Percentiles rank a stretch among this genome's conserved stretches.
Evolutionary conservation across 2,113 vertebrate species (phyloP).

Genomic region (Channa argus): DNA sequence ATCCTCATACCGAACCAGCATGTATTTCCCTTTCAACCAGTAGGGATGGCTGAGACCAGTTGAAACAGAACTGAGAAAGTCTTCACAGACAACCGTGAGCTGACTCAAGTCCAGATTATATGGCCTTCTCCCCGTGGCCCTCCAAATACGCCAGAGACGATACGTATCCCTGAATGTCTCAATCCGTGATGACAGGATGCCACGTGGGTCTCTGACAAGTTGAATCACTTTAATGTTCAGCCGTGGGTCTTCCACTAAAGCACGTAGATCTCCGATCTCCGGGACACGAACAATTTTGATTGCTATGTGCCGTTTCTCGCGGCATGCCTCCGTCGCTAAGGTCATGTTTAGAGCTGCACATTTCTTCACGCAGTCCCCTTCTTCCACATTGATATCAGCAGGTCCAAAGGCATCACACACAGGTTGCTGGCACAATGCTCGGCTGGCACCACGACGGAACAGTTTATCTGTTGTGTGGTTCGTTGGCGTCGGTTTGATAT

Average conservation of each 20-base stretch:
- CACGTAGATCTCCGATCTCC: slow-evolving; percentile 90
- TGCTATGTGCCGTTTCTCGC: slow-evolving; percentile 89
- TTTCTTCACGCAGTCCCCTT: slow-evolving; percentile 94
- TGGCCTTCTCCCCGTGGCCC: slow-evolving; percentile 92
- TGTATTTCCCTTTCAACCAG: slow-evolving; percentile 97
- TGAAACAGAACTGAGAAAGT: slow-evolving; percentile 93
- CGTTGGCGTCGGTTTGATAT: slow-evolving; percentile 91
- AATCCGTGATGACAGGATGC: slow-evolving; percentile 93
- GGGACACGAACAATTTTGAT: slow-evolving; percentile 96
- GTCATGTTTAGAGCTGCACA: slow-evolving; percentile 92
- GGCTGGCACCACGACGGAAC: slow-evolving; percentile 94
- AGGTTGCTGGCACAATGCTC: slow-evolving; percentile 91
- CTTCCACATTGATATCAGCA: slow-evolving; percentile 87
- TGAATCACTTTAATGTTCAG: slow-evolving; percentile 97
- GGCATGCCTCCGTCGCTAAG: slow-evolving; percentile 89
- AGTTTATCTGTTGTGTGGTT: slow-evolving; percentile 94
- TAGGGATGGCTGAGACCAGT: slow-evolving; percentile 89
- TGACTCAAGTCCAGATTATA: slow-evolving; percentile 94
- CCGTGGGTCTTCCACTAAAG: slow-evolving; percentile 93
- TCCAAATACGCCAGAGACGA: slow-evolving; percentile 96
- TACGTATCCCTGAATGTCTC: slow-evolving; percentile 97
- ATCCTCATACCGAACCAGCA: slow-evolving; percentile 97
- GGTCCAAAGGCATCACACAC: slow-evolving; percentile 88
- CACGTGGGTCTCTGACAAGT: slow-evolving; percentile 94
- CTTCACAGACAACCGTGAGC: slow-evolving; percentile 94